These are phyloP conservation scores for Drosophila emarginata DNA, from an alignment of 2,888 invertebrate genomes.

Conservation along the genomic window DNA sequence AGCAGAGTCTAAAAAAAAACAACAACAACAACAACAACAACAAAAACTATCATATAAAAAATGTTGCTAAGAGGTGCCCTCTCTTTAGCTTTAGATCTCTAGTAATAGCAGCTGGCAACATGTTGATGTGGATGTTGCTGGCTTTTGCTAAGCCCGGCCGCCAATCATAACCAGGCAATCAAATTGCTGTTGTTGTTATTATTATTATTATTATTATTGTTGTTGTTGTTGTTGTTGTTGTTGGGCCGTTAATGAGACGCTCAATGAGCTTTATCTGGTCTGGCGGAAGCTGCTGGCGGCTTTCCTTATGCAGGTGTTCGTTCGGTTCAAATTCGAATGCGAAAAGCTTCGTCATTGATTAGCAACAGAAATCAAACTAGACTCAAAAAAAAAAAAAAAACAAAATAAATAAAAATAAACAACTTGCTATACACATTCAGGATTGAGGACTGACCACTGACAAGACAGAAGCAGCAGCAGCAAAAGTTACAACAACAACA, in stretches of 20 bases:
- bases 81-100: too few relatives aligned
- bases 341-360: constrained; percentile 73
- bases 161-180: constrained; percentile 56
- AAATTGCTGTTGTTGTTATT: constrained; percentile 50
- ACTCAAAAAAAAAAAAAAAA: constrained; percentile 6
- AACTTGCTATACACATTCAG: too few relatives aligned
- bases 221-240: constrained; percentile 27
- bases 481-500: neutral
- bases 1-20: too few relatives aligned
- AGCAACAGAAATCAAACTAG: constrained; percentile 49
- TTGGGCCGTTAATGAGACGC: constrained; percentile 38
- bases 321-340: constrained; percentile 1
- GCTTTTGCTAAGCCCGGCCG: neutral
- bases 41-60: constrained; percentile 20
- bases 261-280: constrained; percentile 58
- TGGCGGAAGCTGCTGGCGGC: constrained; percentile 26
- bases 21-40: neutral
- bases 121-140: constrained; percentile 10
- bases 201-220: constrained; percentile 35
- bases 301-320: constrained; percentile 62
- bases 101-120: constrained; percentile 24
- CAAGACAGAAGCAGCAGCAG: neutral
- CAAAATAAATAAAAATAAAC: too few relatives aligned
- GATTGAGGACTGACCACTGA: neutral
- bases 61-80: constrained; percentile 29